Evolutionary conservation across 2,797 vertebrate genomes (phyloP).

Genomic region (Lemur catta): DNA sequence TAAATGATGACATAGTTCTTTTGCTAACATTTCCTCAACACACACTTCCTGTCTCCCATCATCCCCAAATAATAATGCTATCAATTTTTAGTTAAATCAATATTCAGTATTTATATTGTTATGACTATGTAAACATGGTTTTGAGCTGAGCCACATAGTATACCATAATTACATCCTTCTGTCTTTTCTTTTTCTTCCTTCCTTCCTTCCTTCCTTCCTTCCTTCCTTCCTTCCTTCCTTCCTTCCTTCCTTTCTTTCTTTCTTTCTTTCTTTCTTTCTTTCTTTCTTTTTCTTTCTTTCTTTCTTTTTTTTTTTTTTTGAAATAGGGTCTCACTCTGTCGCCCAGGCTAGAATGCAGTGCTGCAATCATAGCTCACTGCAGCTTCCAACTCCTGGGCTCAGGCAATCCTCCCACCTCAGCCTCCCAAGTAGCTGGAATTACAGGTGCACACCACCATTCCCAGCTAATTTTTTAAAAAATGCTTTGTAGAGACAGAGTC

Average conservation of each 20-base stretch:
- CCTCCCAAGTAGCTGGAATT: not conserved
- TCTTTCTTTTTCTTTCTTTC: too few relatives aligned
- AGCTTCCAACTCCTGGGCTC: not conserved
- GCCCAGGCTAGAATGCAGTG: not conserved
- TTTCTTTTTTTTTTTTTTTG: not conserved
- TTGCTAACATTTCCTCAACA: not conserved
- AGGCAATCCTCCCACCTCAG: not conserved
- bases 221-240: too few relatives aligned
- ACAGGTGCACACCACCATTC: too few relatives aligned
- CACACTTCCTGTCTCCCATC: too few relatives aligned
- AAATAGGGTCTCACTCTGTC: not conserved
- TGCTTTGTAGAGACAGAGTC: too few relatives aligned
- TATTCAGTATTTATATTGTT: not conserved
- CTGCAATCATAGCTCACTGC: not conserved
- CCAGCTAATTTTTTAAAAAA: too few relatives aligned
- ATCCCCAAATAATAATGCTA: not conserved
- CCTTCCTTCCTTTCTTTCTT: too few relatives aligned
- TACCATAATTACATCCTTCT: not conserved
- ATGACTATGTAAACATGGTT: not conserved
- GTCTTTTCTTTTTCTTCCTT: too few relatives aligned
- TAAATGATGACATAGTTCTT: not conserved
- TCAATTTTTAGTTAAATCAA: not conserved
- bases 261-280: too few relatives aligned
- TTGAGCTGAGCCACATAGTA: not conserved
- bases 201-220: too few relatives aligned